Percentiles rank a stretch among this genome's conserved stretches.
Conservation (phyloP, 2,797 vertebrate genomes). For the Melanogrammus aeglefinus region DNA sequence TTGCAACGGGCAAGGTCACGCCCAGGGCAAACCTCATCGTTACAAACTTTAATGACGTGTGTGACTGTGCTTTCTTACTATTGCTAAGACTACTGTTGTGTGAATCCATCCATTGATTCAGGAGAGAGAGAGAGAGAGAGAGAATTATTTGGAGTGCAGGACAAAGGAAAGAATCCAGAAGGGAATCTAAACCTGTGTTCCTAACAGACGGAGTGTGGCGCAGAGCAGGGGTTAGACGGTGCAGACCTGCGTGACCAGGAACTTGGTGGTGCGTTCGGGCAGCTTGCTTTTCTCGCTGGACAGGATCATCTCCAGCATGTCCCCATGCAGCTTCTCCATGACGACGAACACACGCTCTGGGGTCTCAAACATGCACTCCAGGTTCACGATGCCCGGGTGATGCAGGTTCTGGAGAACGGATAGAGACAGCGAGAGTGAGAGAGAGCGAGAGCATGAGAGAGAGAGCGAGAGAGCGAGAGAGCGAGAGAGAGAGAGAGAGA, state of each 20-base stretch:
- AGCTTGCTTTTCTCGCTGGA: conserved; percentile 96
- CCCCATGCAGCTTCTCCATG: conserved; percentile 98
- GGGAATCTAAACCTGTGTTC: background rate
- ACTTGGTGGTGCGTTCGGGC: conserved; percentile 94
- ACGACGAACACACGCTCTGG: conserved; percentile 96
- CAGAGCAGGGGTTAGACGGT: background rate
- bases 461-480: background rate
- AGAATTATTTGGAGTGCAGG: background rate
- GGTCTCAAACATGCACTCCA: conserved; percentile 99
- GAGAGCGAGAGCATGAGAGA: background rate
- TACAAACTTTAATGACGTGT: conserved; percentile 48
- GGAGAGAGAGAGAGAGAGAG: background rate
- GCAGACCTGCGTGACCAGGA: conserved; percentile 93
- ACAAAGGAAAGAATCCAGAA: background rate
- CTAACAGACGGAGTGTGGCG: background rate
- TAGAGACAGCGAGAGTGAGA: background rate
- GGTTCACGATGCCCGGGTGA: conserved; percentile 95
- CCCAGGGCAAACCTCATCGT: conserved; percentile 40
- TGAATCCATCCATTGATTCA: background rate
- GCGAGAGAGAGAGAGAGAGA: background rate
- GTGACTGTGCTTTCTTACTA: conserved; percentile 54
- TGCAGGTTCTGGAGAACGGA: conserved; percentile 84
- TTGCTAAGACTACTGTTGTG: background rate
- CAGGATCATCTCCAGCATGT: conserved; percentile 98
- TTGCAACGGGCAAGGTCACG: conserved; percentile 62